Base-by-base conservation (phyloP, 2,113 vertebrate genomes). In the Cryptomyrus ogoouensis region DNA sequence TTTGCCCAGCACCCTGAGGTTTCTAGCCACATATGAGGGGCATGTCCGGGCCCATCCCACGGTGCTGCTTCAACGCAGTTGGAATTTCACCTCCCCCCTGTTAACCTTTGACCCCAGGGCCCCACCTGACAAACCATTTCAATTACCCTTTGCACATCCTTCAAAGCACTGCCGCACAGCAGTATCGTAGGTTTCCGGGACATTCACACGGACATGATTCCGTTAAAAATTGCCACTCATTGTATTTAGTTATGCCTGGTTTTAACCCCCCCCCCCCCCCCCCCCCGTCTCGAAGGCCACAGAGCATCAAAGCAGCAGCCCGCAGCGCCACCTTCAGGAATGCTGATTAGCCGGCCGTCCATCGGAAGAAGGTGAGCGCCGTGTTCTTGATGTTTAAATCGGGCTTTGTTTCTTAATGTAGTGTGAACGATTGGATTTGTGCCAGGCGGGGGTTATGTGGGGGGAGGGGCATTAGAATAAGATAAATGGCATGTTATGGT, bases 111-210 rank as follows among this genome's bases (percentile, higher is more conserved):
- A 84, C 80, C 80, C 44, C 19, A 0, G 21, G 21, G 80, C 21
- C 39, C 35, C 44, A 24, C 39, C 80, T 44, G 46, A 84, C 80
- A 84, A 84, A 84, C 80, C 19, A 84, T 84, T 46, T 46, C 87
- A 88, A 66, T 88, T 66, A 88, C 3, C 56, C 87, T 88, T 88
- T 58, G 39, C 87, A 66, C 56, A 70, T 88, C 87, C 53, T 62
- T 8, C 39, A 10, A 10, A 88, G 15, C 39, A 19, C 24, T 46
- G 42, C 17, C 52, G 27, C 24, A 31, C 17, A 9, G 12, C 47
- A 77, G 70, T 19, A 7, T 87, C 52, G 3, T 19, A 49, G 3
- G 39, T 6, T 19, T 19, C 21, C 15, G 17, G 87, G 87, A 88
- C 35, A 66, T 24, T 39, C 7, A 39, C 17, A 39, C 35, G 15